These are phyloP conservation scores for Erithacus rubecula DNA, from an alignment of 2,797 vertebrate genomes.

Conservation along the genomic window DNA sequence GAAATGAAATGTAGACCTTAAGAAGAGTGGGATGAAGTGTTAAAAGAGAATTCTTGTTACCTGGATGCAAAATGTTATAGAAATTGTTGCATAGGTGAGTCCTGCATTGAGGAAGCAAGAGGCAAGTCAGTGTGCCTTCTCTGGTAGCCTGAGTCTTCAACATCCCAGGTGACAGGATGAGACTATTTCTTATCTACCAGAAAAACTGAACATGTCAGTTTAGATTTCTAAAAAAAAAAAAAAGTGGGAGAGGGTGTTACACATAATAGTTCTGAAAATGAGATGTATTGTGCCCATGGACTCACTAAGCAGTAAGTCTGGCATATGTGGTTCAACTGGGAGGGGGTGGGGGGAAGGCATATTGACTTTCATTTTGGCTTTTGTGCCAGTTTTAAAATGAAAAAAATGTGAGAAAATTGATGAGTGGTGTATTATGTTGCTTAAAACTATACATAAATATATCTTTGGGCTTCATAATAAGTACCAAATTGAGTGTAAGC, in stretches of 20 bases:
- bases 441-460: not conserved
- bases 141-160: not conserved
- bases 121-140: not conserved
- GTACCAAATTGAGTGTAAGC: not conserved
- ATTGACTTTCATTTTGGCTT: not conserved
- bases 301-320: not conserved
- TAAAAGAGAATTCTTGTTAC: accelerated
- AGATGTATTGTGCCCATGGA: not conserved
- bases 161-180: not conserved
- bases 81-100: not conserved
- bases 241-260: not conserved
- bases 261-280: not conserved
- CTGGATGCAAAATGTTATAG: not conserved
- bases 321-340: not conserved
- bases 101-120: not conserved
- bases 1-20: not conserved
- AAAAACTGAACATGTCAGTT: not conserved
- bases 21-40: not conserved
- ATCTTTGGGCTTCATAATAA: not conserved
- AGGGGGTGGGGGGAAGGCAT: no score
- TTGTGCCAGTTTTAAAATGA: not conserved
- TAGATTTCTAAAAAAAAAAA: not conserved
- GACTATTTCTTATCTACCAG: not conserved
- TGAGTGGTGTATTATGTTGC: not conserved
- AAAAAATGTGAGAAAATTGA: not conserved